phyloP scores from a whole-genome alignment of 2,797 vertebrate species.

The Macropodus opercularis region DNA sequence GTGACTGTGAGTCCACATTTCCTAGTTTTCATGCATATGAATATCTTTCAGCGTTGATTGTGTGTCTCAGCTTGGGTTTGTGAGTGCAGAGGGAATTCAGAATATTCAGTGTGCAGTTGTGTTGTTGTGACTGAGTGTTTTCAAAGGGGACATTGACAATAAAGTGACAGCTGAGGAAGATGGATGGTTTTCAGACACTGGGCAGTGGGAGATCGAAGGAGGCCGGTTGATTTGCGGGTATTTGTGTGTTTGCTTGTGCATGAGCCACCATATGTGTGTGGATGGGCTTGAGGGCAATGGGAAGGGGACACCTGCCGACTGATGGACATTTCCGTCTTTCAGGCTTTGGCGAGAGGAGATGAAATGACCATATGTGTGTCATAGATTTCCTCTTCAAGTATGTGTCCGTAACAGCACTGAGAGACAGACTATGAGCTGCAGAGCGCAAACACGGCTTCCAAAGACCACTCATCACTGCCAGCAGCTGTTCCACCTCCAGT shows the following conservation, averaged over 20 bases:
- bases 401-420: conserved; percentile 46
- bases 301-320: conserved; percentile 56
- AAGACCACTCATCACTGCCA: conserved; percentile 41
- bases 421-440: conserved; percentile 28
- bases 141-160: conserved; percentile 63
- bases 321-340: conserved; percentile 64
- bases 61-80: conserved; percentile 44
- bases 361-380: conserved; percentile 73
- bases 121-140: conserved; percentile 45
- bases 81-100: conserved; percentile 32
- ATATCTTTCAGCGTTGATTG: conserved; percentile 38
- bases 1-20: too few relatives aligned
- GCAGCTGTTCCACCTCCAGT: conserved; percentile 39
- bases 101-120: conserved; percentile 21
- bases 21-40: conserved; percentile 33
- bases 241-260: conserved; percentile 55
- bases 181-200: conserved; percentile 75
- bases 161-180: conserved; percentile 76
- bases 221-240: conserved; percentile 50
- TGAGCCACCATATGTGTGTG: conserved; percentile 23
- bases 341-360: conserved; percentile 59
- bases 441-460: conserved; percentile 37
- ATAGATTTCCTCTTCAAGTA: conserved; percentile 63
- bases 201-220: conserved; percentile 66
- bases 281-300: background rate